A percentile compares a stretch with the other conserved stretches of the same genome.
These are phyloP conservation scores for Parasteatoda tepidariorum DNA, from an alignment of 1,140 invertebrate species.

Conservation along the genomic window DNA sequence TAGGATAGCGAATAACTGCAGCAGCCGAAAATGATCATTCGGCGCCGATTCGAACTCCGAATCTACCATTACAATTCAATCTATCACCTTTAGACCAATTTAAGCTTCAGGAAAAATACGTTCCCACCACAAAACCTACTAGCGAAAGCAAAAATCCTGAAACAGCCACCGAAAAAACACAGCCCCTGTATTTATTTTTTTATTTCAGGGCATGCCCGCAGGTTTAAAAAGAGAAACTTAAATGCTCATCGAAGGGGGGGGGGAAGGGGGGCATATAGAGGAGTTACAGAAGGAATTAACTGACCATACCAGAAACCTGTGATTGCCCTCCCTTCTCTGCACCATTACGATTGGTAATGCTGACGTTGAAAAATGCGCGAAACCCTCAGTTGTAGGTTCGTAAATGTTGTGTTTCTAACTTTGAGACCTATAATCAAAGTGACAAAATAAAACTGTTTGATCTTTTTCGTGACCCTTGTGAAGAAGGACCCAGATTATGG, in stretches of 20 bases:
- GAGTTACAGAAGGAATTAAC: constrained; percentile 36
- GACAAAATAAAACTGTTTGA: constrained; percentile 61
- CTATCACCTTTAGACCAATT: constrained; percentile 57
- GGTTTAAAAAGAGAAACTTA: not conserved
- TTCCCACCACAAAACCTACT: constrained; percentile 38
- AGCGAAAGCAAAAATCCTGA: not conserved
- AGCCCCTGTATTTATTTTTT: not conserved
- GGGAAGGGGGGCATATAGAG: not conserved
- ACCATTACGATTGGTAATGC: too few relatives aligned
- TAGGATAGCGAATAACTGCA: too few relatives aligned
- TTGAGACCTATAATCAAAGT: constrained; percentile 56
- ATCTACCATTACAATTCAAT: constrained; percentile 60
- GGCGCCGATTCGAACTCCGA: constrained; percentile 28
- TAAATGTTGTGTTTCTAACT: constrained; percentile 13
- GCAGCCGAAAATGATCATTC: constrained; percentile 43
- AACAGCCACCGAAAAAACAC: constrained; percentile 14
- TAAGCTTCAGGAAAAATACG: constrained; percentile 1
- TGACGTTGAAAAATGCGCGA: constrained; percentile 55
- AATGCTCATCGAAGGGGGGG: not conserved
- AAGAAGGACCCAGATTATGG: not conserved
- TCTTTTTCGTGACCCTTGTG: not conserved
- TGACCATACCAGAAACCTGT: constrained; percentile 53
- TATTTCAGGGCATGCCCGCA: not conserved
- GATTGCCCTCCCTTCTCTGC: constrained; percentile 27
- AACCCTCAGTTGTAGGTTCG: not conserved